Conservation (phyloP, 2,888 invertebrate species). For the Apotomis turbidana region DNA sequence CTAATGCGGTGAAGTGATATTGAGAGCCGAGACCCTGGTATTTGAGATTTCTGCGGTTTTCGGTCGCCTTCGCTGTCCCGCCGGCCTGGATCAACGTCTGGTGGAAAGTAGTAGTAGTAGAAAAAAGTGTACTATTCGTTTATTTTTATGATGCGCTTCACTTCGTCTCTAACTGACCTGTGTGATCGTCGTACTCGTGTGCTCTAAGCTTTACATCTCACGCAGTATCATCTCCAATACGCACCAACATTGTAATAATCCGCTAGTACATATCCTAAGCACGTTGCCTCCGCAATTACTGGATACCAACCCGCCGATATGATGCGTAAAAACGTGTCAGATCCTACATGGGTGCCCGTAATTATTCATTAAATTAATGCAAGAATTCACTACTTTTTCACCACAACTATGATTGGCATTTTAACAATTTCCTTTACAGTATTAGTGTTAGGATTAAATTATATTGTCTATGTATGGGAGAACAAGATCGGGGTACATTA, state of each 20-base stretch:
- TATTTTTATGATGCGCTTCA: no score
- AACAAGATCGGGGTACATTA: conserved; percentile 19
- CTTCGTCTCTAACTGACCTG: no score
- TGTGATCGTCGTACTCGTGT: not conserved
- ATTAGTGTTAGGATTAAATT: conserved; percentile 56
- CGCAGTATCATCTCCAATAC: conserved; percentile 9
- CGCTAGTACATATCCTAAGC: conserved; percentile 42
- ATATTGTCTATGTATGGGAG: conserved; percentile 52
- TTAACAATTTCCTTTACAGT: conserved; percentile 66
- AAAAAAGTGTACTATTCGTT: no score
- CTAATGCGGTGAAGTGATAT: no score
- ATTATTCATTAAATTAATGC: conserved; percentile 67
- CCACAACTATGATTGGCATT: conserved; percentile 53
- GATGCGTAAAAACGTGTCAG: conserved; percentile 59
- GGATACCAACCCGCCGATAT: conserved; percentile 45
- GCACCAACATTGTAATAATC: conserved; percentile 45
- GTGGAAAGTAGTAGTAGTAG: no score
- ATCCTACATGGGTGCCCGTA: conserved; percentile 55
- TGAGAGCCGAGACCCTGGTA: no score
- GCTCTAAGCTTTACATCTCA: conserved; percentile 5
- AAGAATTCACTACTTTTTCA: conserved; percentile 55
- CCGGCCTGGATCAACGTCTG: no score
- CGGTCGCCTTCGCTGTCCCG: no score
- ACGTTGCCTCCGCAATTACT: conserved; percentile 48
- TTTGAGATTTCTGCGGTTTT: no score